Conservation (phyloP, 2,888 invertebrate genomes). For the Gibbula magus region DNA sequence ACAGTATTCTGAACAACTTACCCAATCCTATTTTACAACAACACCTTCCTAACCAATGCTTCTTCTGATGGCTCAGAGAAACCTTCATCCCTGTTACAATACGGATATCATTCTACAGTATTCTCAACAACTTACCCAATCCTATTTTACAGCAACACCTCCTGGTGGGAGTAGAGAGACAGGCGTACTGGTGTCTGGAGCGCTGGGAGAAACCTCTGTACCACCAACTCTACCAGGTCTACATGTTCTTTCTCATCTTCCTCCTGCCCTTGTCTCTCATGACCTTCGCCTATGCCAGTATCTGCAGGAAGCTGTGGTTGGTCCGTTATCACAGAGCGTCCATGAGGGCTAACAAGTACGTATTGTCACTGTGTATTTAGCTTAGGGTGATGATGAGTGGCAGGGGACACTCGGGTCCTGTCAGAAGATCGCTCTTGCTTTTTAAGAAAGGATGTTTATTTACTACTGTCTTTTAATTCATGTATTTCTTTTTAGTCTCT, state of each 20-base stretch:
- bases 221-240: conserved; percentile 79
- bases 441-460: not conserved
- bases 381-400: not conserved
- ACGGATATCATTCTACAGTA: too few relatives aligned
- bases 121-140: too few relatives aligned
- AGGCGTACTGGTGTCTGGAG: conserved; percentile 80
- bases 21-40: too few relatives aligned
- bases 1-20: too few relatives aligned
- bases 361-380: not conserved
- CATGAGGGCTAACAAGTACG: conserved; percentile 30
- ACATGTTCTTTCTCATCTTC: conserved; percentile 81
- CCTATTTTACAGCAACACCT: conserved; percentile 40
- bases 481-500: too few relatives aligned
- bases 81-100: too few relatives aligned
- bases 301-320: conserved; percentile 78
- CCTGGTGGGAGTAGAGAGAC: conserved; percentile 44
- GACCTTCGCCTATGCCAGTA: conserved; percentile 81
- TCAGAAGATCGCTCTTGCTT: not conserved
- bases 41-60: too few relatives aligned
- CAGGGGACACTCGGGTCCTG: not conserved
- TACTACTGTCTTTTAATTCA: conserved; percentile 9
- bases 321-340: conserved; percentile 35
- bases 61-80: too few relatives aligned
- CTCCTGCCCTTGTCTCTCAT: conserved; percentile 81
- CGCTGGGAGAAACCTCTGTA: conserved; percentile 72